Conservation (phyloP, 2,113 vertebrate species). For the Vulpes vulpes region DNA sequence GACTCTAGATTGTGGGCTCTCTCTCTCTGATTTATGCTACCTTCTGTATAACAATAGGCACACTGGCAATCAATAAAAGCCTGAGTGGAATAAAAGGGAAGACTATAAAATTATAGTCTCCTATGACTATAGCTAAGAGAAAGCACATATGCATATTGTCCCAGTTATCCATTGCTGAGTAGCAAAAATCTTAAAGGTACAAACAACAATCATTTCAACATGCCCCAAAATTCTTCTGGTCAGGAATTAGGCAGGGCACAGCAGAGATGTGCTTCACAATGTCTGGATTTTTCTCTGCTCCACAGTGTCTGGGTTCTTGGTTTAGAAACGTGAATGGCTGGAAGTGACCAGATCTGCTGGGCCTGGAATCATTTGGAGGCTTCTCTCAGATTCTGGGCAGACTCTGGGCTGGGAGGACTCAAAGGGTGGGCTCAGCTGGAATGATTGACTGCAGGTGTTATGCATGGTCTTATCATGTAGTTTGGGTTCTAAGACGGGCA, state of each 20-base stretch:
- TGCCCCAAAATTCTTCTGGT: neutral
- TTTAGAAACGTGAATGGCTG: neutral
- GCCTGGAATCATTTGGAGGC: neutral
- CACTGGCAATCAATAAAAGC: neutral
- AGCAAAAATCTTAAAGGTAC: neutral
- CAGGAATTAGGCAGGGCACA: neutral
- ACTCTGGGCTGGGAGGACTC: neutral
- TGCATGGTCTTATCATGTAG: neutral
- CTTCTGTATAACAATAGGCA: neutral
- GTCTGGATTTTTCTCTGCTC: neutral
- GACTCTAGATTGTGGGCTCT: neutral
- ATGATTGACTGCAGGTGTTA: neutral
- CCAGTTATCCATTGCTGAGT: neutral
- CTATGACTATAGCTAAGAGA: neutral
- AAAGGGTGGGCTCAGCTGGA: neutral
- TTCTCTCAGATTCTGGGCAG: neutral
- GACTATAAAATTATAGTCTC: neutral
- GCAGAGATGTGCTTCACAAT: neutral
- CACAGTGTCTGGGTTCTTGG: neutral
- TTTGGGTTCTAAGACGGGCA: neutral
- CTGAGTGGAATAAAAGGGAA: neutral
- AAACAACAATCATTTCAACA: neutral
- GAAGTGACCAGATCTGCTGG: neutral
- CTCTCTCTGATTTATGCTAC: neutral
- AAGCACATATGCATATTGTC: neutral